Conservation (phyloP, 2,797 vertebrate genomes). For the Siniperca undulata region DNA sequence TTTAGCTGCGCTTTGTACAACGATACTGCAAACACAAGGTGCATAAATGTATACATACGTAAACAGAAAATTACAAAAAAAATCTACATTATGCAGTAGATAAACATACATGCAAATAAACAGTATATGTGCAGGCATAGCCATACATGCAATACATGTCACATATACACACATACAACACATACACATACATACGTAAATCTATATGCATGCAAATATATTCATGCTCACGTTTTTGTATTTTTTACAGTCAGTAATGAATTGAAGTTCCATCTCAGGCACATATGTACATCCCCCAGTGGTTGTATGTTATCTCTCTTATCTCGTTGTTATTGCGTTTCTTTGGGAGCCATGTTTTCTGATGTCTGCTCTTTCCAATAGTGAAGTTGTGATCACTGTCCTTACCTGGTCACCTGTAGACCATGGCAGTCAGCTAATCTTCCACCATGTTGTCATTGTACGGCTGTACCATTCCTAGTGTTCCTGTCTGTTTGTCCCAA, state of each 20-base stretch:
- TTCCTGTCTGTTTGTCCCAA: too few relatives aligned
- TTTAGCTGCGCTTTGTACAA: not conserved
- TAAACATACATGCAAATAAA: not conserved
- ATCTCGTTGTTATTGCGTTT: not conserved
- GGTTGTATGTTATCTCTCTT: not conserved
- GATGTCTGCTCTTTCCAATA: not conserved
- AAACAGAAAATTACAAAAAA: not conserved
- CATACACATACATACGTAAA: not conserved
- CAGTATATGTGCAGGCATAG: not conserved
- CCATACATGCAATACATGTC: not conserved
- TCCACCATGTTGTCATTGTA: not conserved
- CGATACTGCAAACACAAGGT: not conserved
- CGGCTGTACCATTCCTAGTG: too few relatives aligned
- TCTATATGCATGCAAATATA: not conserved
- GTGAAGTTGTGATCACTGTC: not conserved
- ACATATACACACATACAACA: not conserved
- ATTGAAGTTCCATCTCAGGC: not conserved
- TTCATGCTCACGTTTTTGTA: not conserved
- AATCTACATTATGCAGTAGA: not conserved
- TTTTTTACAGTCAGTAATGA: not conserved
- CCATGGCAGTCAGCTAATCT: not conserved
- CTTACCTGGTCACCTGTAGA: not conserved
- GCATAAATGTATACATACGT: not conserved
- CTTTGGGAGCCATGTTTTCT: constrained; percentile 3
- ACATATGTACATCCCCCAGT: not conserved